A percentile compares a stretch with the other conserved stretches of the same genome.
phyloP scores from a whole-genome alignment of 2,113 vertebrate genomes.

The Dipodomys ordii region DNA sequence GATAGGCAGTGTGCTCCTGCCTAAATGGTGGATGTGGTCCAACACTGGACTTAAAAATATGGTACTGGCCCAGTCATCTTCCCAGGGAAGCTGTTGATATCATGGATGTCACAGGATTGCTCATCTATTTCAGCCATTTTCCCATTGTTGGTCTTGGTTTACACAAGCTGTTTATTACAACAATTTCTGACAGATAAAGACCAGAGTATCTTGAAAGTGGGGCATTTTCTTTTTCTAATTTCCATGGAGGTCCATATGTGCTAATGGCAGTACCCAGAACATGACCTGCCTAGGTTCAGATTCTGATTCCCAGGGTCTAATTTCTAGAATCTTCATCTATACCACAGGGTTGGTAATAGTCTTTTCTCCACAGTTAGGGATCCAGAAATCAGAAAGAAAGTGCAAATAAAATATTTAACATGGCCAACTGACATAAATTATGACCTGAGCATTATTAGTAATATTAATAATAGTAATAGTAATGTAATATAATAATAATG shows the following conservation, averaged over 20 bases:
- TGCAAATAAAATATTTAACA: not conserved
- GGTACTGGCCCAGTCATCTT: not conserved
- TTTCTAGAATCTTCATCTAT: not conserved
- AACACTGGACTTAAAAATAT: not conserved
- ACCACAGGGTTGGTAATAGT: not conserved
- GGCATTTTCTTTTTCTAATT: not conserved
- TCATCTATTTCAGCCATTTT: not conserved
- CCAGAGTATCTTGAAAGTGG: not conserved
- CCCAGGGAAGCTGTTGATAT: not conserved
- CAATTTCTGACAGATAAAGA: conserved; percentile 40
- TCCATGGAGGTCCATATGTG: not conserved
- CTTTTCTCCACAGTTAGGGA: not conserved
- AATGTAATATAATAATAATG: not conserved
- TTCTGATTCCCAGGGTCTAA: not conserved
- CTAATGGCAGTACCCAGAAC: not conserved
- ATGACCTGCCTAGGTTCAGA: not conserved
- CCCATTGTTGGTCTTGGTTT: conserved; percentile 46
- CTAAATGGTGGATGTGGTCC: not conserved
- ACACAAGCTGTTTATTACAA: conserved; percentile 11
- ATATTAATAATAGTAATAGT: not conserved
- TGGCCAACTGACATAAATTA: not conserved
- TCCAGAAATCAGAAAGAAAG: not conserved
- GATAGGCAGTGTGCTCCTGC: not conserved
- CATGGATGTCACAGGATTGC: not conserved
- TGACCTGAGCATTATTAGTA: not conserved